Evolutionary conservation across 2,888 invertebrate genomes (phyloP), one percentile per base, ranked within the genome.

Genomic region (Seira ritae): DNA sequence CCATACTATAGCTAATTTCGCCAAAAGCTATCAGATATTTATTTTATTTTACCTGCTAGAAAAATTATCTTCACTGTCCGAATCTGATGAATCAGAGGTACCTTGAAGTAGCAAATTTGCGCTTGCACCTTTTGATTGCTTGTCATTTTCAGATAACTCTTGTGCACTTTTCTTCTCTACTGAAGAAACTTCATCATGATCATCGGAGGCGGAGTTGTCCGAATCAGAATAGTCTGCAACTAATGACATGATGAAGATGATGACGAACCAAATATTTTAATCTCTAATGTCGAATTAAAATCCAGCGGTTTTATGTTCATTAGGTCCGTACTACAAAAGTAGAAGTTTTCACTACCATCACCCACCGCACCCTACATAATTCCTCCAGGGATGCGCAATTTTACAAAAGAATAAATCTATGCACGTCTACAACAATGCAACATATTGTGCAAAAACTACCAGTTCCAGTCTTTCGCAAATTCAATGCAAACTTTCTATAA

Each of bases 161-260:
- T 42, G 4, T 10, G 60, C 60, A 12, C 17, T 19, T 6, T 60
- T 60, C 8, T 17, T 19, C 10, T 60, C 60, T 12, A n/a, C 4
- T 17, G 60, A 60, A 6, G 6, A 17, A n/a, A n/a, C 3, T 62
- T 22, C 37, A 17, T 6, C 46, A 17, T 46, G 24, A 23, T 19
- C 69, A 1, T 65, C 42, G 2, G 19, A 17, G 23, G 20, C 23
- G 12, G 6, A 8, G 22, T 78, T 65, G 15, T 78, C 78, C 2
- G 78, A 78, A 24, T 78, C 78, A 10, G 78, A 65, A 20, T 78
- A 78, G 42, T 78, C 65, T 15, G 78, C 78, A 4, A 78, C 78
- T 22, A 78, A 50, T 17, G 78, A 78, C 78, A 78, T 78, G 15
- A 42, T 42, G n/a, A n/a, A n/a, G n/a, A n/a, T n/a, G n/a, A n/a